Evolutionary conservation across 1,140 invertebrate genomes (phyloP).

Genomic region (Planococcus citri): DNA sequence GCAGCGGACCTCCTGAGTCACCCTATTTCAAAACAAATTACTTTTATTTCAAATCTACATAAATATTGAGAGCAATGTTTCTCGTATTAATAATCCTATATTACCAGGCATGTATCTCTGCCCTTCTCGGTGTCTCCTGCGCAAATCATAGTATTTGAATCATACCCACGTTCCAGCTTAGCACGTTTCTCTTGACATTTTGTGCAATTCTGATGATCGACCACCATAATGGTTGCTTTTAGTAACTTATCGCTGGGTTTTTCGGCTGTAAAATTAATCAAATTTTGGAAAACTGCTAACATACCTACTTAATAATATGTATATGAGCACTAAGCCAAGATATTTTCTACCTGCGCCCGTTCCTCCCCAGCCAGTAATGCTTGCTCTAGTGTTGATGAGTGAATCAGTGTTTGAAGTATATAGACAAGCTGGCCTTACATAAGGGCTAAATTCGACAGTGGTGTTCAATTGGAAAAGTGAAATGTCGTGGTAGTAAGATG

Average conservation of each 20-base stretch:
- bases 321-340: background rate
- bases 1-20: slow-evolving; percentile 41
- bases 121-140: slow-evolving; percentile 48
- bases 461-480: slow-evolving; percentile 33
- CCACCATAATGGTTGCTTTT: slow-evolving; percentile 38
- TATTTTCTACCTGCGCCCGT: slow-evolving; percentile 33
- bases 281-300: background rate
- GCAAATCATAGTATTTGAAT: slow-evolving; percentile 42
- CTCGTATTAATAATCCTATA: too few relatives aligned
- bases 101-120: slow-evolving; percentile 59
- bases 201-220: slow-evolving; percentile 23
- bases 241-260: slow-evolving; percentile 25
- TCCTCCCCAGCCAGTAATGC: slow-evolving; percentile 41
- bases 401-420: slow-evolving; percentile 23
- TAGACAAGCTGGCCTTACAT: too few relatives aligned
- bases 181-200: slow-evolving; percentile 28
- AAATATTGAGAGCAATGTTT: slow-evolving; percentile 1
- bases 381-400: slow-evolving; percentile 27
- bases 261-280: background rate
- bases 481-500: slow-evolving; percentile 37
- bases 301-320: too few relatives aligned
- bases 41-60: too few relatives aligned
- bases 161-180: slow-evolving; percentile 33
- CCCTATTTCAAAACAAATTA: slow-evolving; percentile 33
- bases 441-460: too few relatives aligned